These are phyloP conservation scores for Caranx melampygus DNA, from an alignment of 2,113 vertebrate species.

Conservation along the genomic window DNA sequence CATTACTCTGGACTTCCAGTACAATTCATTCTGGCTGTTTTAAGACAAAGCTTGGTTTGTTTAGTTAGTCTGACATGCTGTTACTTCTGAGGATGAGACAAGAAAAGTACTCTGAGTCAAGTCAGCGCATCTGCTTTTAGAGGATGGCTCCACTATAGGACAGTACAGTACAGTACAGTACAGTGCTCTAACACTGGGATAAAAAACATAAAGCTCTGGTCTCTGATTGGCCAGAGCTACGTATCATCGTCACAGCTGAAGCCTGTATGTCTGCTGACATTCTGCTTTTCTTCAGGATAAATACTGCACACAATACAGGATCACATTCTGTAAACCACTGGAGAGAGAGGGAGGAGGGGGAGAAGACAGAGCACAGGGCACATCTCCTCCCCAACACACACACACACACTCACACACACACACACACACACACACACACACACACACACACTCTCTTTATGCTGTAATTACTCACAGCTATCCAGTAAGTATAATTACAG, in stretches of 20 bases:
- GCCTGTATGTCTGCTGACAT: background rate
- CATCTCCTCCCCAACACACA: no score
- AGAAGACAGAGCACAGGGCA: background rate
- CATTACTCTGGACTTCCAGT: background rate
- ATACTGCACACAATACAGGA: background rate
- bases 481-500: conserved; percentile 66
- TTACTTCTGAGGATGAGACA: no score
- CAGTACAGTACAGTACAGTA: background rate
- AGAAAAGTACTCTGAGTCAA: no score
- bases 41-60: background rate
- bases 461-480: conserved; percentile 44
- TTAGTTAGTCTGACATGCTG: background rate
- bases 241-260: background rate
- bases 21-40: background rate
- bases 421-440: conserved; percentile 18
- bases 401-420: background rate
- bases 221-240: background rate
- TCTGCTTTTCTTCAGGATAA: background rate
- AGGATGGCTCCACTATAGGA: background rate
- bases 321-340: background rate
- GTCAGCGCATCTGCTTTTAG: background rate
- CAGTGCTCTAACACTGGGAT: background rate
- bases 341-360: background rate
- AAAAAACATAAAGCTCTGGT: background rate
- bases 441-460: background rate